Evolutionary conservation across 1,140 invertebrate genomes (phyloP).

Genomic region (Dendroctonus valens): DNA sequence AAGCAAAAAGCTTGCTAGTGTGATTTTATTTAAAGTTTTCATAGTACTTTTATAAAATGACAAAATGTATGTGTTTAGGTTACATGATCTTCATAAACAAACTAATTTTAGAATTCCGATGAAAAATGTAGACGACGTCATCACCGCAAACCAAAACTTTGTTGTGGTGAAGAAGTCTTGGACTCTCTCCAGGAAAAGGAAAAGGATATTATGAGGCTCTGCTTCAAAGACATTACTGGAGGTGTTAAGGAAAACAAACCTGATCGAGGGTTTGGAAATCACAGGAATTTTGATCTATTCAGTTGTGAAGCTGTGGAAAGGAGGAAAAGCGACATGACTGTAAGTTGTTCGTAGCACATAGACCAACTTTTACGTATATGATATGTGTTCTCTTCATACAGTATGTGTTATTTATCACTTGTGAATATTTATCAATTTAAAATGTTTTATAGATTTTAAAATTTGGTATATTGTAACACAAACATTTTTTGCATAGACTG

Average conservation of each 20-base stretch:
- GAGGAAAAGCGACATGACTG: constrained; percentile 39
- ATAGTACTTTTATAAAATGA: too few relatives aligned
- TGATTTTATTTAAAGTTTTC: too few relatives aligned
- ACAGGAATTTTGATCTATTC: constrained; percentile 39
- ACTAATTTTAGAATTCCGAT: neutral
- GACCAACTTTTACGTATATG: too few relatives aligned
- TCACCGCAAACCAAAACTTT: constrained; percentile 15
- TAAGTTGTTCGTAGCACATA: constrained; percentile 22
- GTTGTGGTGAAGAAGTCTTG: constrained; percentile 40
- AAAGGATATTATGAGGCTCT: constrained; percentile 37
- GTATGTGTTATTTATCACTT: too few relatives aligned
- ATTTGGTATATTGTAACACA: too few relatives aligned
- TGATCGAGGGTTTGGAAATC: constrained; percentile 4
- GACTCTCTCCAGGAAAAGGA: constrained; percentile 35
- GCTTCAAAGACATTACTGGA: constrained; percentile 40
- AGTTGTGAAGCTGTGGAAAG: constrained; percentile 42
- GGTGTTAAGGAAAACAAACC: constrained; percentile 29
- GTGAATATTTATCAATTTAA: too few relatives aligned
- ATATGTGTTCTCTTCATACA: too few relatives aligned
- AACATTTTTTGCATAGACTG: too few relatives aligned
- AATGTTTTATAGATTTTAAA: too few relatives aligned
- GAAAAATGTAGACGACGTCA: constrained; percentile 39
- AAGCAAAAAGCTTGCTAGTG: too few relatives aligned
- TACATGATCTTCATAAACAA: neutral
- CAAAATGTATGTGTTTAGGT: too few relatives aligned